Evolutionary conservation across 2,888 invertebrate genomes (phyloP), one percentile per base, ranked within the genome.

Genomic region (Gryllus longicercus): DNA sequence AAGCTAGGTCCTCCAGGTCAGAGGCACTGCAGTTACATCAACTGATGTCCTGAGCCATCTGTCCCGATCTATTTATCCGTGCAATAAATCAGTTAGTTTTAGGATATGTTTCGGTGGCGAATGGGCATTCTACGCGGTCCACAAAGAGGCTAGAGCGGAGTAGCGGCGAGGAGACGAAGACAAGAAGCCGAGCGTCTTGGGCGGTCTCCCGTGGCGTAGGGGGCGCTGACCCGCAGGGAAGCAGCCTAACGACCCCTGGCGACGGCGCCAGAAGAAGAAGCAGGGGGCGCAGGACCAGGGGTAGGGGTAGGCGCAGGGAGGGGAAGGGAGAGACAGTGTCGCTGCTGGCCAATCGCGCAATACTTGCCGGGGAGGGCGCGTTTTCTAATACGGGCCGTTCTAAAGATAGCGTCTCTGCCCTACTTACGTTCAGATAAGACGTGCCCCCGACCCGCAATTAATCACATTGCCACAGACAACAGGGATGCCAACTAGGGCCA

Each of bases 381-480:
- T 63, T 63, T 63, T 63, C 63, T 63, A 63, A 63, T 63, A 63
- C 63, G 63, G 63, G 63, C n/a, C n/a, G 63, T n/a, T 63, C 63
- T 63, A 63, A 63, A 63, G 63, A 63, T 63, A 63, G 63, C 14
- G 4, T 14, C n/a, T 63, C 63, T 11, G 63, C n/a, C 63, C 63
- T 63, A 63, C 63, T 63, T 63, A n/a, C 63, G n/a, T n/a, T n/a
- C 14, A 5, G 63, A 63, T 63, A 63, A 63, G 63, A 63, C 63
- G 63, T 63, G 14, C 5, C 38, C 38, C 38, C 4, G 38, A 38
- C 38, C 63, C 63, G 63, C n/a, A 63, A 63, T 63, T 63, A 63
- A 63, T 63, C 63, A 63, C 63, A 18, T 63, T n/a, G 63, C n/a
- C n/a, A 14, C 63, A n/a, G 63, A 63, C 63, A 63, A 63, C 63